These are phyloP conservation scores for Manacus vitellinus DNA, from an alignment of 2,113 vertebrate genomes.

Conservation along the genomic window DNA sequence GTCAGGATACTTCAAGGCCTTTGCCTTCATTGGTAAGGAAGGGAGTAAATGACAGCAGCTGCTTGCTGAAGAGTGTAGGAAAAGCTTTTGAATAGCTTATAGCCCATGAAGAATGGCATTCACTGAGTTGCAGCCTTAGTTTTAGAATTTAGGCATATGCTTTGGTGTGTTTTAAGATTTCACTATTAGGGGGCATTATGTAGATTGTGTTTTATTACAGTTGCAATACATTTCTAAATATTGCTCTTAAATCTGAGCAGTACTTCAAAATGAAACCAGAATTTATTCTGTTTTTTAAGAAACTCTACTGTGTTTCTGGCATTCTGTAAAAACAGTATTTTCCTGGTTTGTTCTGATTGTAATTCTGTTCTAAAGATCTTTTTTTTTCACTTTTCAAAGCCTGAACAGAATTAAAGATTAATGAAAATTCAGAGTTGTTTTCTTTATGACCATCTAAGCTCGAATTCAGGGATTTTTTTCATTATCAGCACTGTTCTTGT, in stretches of 20 bases:
- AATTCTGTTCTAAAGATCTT: not conserved
- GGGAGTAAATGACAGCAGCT: not conserved
- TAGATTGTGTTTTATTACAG: not conserved
- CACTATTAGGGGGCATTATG: fast-evolving
- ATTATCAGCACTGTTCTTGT: not conserved
- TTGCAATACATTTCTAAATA: not conserved
- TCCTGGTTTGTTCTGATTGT: not conserved
- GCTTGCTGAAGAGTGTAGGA: not conserved
- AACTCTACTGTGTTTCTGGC: not conserved
- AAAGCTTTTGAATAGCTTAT: not conserved
- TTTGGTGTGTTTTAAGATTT: not conserved
- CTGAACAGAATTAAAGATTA: not conserved
- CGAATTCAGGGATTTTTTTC: not conserved
- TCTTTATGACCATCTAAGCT: not conserved
- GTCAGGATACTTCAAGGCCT: not conserved
- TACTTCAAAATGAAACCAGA: not conserved
- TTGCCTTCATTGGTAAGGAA: not conserved
- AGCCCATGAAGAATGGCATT: not conserved
- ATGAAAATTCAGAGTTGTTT: not conserved
- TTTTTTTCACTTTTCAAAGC: not conserved
- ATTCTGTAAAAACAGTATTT: not conserved
- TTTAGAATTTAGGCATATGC: not conserved
- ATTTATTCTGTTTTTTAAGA: not conserved
- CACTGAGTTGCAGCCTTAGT: not conserved
- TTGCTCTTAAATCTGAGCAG: not conserved